Evolutionary conservation across 2,797 vertebrate species (phyloP).

Genomic region (Anolis apletophallus): DNA sequence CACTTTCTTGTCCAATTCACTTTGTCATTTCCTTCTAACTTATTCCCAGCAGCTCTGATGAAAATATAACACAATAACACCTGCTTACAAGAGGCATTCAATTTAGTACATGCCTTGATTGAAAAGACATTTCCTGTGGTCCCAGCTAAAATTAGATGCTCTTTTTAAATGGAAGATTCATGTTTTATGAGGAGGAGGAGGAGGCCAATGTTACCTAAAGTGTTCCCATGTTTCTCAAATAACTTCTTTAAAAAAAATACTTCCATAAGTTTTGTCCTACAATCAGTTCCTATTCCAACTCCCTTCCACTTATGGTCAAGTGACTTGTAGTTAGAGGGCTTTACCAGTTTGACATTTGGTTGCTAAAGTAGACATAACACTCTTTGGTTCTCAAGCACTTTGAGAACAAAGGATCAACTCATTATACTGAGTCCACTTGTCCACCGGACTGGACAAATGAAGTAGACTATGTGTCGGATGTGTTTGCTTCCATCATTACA

Average conservation of each 20-base stretch:
- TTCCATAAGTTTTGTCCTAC: constrained; percentile 41
- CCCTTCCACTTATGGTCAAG: background rate
- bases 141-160: constrained; percentile 60
- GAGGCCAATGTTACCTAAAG: constrained; percentile 29
- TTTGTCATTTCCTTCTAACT: constrained; percentile 74
- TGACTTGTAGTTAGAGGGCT: background rate
- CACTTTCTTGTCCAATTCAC: constrained; percentile 76
- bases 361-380: background rate
- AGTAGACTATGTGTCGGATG: too few species aligned
- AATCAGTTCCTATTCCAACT: constrained; percentile 14
- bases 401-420: background rate
- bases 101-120: constrained; percentile 68
- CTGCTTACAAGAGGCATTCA: constrained; percentile 69
- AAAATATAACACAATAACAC: constrained; percentile 72
- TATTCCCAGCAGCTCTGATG: constrained; percentile 72
- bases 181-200: constrained; percentile 34
- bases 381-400: background rate
- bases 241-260: constrained; percentile 24
- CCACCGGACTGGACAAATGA: background rate
- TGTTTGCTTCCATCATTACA: too few species aligned
- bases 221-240: constrained; percentile 29
- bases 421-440: background rate
- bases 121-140: constrained; percentile 62
- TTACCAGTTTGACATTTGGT: background rate
- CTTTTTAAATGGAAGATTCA: constrained; percentile 56